These are phyloP conservation scores for Tragelaphus imberbis DNA, from an alignment of 2,113 vertebrate species.

Conservation along the genomic window DNA sequence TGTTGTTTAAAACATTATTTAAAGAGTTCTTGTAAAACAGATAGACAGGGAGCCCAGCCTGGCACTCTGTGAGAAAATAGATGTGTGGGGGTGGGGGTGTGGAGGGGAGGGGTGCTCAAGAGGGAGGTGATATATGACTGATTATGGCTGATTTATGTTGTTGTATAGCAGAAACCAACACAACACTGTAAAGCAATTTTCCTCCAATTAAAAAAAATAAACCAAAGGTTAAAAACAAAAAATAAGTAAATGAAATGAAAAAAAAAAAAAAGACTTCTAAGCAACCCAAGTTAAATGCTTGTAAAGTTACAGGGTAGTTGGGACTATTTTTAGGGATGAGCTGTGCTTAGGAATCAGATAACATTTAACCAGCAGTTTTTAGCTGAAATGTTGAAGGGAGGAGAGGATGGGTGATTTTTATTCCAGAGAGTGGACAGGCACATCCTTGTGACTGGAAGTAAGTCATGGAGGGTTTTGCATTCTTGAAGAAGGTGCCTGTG, in stretches of 20 bases:
- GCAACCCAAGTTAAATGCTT: not conserved
- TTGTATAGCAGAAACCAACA: not conserved
- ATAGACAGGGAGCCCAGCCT: not conserved
- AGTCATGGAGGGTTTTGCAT: not conserved
- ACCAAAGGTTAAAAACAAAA: not conserved
- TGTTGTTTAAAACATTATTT: not conserved
- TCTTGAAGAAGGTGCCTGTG: not conserved
- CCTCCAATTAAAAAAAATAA: not conserved
- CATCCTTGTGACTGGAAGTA: not conserved
- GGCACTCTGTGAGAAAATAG: not conserved
- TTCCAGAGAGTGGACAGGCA: not conserved
- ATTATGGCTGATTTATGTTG: not conserved
- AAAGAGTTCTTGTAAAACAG: not conserved
- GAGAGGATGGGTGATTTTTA: not conserved
- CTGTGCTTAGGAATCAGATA: not conserved
- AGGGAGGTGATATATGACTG: not conserved
- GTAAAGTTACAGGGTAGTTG: not conserved
- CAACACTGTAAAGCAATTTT: not conserved
- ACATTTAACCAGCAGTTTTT: not conserved
- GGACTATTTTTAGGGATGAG: not conserved
- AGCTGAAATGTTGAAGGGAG: not conserved
- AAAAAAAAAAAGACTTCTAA: not conserved
- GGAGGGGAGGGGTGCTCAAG: not conserved
- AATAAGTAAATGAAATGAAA: not conserved
- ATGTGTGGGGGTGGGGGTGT: not conserved